Evolutionary conservation across 2,888 invertebrate species (phyloP).

Genomic region (Gymnocheta viridis): DNA sequence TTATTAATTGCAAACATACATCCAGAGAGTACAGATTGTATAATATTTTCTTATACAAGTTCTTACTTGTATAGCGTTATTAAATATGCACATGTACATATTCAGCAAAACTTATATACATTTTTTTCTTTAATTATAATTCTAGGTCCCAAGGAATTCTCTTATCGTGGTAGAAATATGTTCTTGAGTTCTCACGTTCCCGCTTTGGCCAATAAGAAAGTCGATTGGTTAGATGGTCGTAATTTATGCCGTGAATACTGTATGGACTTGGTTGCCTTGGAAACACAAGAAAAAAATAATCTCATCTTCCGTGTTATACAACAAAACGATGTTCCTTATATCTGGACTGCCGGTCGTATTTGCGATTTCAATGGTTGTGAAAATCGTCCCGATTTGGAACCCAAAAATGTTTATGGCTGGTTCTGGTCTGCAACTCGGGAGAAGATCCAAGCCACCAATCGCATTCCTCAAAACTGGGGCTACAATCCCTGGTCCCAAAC

Average conservation of each 20-base stretch:
- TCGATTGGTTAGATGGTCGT: slow-evolving; percentile 95
- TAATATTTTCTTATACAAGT: no score
- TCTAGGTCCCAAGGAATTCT: slow-evolving; percentile 94
- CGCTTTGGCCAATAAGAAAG: slow-evolving; percentile 89
- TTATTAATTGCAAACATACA: no score
- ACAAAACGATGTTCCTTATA: slow-evolving; percentile 94
- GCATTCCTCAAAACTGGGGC: slow-evolving; percentile 84
- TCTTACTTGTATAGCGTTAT: no score
- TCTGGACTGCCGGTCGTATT: slow-evolving; percentile 95
- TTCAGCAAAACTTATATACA: no score
- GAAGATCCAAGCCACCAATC: slow-evolving; percentile 92
- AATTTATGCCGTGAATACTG: slow-evolving; percentile 96
- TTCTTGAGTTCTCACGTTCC: slow-evolving; percentile 93
- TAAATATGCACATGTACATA: no score
- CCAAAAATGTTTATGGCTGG: slow-evolving; percentile 93
- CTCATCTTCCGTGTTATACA: slow-evolving; percentile 93
- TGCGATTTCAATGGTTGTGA: slow-evolving; percentile 97
- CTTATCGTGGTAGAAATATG: slow-evolving; percentile 93
- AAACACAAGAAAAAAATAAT: slow-evolving; percentile 95
- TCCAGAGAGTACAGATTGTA: no score
- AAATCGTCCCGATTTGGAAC: slow-evolving; percentile 91
- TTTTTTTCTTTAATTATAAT: neutral
- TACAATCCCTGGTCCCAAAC: slow-evolving; percentile 96
- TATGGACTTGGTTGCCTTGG: slow-evolving; percentile 95
- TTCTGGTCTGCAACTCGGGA: slow-evolving; percentile 96